A percentile compares a stretch with the other conserved stretches of the same genome.
phyloP scores from a whole-genome alignment of 2,113 vertebrate genomes.

The Psilopogon haemacephalus region DNA sequence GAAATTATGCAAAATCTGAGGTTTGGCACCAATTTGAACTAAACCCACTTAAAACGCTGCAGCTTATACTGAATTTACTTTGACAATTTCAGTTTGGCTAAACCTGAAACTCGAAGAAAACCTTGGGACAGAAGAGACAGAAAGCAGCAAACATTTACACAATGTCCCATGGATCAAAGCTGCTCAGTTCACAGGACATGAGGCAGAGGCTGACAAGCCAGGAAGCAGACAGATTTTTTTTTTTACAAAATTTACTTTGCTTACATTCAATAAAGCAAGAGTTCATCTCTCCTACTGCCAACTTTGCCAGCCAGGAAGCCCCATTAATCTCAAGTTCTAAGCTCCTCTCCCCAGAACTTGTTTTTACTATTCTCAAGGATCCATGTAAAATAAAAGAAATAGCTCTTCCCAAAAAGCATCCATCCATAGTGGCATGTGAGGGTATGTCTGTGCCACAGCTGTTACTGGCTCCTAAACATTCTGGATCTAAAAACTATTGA shows the following conservation, averaged over 20 bases:
- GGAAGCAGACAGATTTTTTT: neutral
- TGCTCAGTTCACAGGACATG: neutral
- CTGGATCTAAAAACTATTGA: neutral
- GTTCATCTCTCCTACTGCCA: neutral
- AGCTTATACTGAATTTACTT: constrained; percentile 18
- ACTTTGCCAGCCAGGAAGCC: neutral
- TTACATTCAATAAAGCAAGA: neutral
- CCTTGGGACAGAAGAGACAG: constrained; percentile 37
- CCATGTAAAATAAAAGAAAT: neutral
- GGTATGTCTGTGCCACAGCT: neutral
- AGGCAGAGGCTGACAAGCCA: neutral
- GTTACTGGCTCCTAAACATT: neutral
- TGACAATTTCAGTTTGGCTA: constrained; percentile 20
- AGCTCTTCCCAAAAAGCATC: neutral
- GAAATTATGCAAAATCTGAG: constrained; percentile 44
- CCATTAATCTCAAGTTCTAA: neutral
- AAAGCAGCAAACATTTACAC: neutral
- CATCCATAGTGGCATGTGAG: neutral
- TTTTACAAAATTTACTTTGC: neutral
- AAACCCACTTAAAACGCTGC: constrained; percentile 47
- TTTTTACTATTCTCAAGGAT: neutral
- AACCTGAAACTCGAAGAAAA: constrained; percentile 48
- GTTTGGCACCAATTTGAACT: neutral
- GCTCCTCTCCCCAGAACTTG: neutral
- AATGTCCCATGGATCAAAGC: neutral